Conservation (phyloP, 2,888 invertebrate species). For the Brenthis daphne region DNA sequence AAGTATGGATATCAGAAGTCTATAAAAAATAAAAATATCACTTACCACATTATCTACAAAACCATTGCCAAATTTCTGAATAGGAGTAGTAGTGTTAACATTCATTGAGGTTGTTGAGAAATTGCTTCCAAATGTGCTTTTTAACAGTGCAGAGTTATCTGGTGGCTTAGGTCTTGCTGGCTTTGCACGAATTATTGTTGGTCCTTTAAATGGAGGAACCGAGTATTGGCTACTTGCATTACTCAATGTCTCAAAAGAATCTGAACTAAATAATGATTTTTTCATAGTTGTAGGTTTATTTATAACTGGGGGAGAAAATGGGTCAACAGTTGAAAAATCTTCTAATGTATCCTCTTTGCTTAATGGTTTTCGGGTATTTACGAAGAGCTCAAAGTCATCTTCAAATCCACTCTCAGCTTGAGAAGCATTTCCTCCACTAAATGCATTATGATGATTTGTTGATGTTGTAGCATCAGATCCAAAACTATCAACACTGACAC, state of each 20-base stretch:
- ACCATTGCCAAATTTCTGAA: slow-evolving; percentile 66
- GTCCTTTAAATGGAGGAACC: slow-evolving; percentile 77
- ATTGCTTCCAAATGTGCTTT: slow-evolving; percentile 62
- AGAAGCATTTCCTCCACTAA: slow-evolving; percentile 85
- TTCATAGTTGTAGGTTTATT: slow-evolving; percentile 67
- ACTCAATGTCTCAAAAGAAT: slow-evolving; percentile 84
- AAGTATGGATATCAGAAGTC: background rate
- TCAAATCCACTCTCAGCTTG: slow-evolving; percentile 91
- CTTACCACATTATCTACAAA: slow-evolving; percentile 71
- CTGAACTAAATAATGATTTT: slow-evolving; percentile 82
- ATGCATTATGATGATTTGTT: slow-evolving; percentile 77
- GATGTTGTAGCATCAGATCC: slow-evolving; percentile 87
- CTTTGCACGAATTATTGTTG: slow-evolving; percentile 89
- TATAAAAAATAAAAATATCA: slow-evolving; percentile 39
- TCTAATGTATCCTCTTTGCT: slow-evolving; percentile 72
- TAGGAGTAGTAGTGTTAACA: slow-evolving; percentile 70
- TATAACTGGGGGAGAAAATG: slow-evolving; percentile 76
- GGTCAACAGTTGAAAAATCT: slow-evolving; percentile 80
- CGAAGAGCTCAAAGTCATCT: slow-evolving; percentile 89
- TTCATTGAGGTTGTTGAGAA: slow-evolving; percentile 65
- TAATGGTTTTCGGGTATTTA: slow-evolving; percentile 70
- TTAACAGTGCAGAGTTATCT: slow-evolving; percentile 70
- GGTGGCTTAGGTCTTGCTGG: slow-evolving; percentile 82
- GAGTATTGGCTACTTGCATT: slow-evolving; percentile 67
- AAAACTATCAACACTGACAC: slow-evolving; percentile 88